Base-by-base conservation (phyloP, 2,113 vertebrate genomes). In the Budorcas taxicolor region DNA sequence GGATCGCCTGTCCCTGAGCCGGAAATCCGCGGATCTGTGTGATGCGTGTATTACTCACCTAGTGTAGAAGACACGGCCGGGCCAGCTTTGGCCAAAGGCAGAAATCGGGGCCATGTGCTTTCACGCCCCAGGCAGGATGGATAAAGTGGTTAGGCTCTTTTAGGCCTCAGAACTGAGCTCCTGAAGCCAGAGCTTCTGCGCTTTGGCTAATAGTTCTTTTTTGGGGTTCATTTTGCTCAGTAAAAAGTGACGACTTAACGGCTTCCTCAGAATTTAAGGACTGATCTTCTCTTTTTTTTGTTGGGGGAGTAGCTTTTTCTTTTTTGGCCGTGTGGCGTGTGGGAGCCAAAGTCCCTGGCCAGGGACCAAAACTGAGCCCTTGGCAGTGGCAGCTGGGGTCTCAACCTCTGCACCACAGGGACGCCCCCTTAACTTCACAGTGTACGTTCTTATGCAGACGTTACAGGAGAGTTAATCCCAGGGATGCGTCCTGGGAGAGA, bases 121-220 rank as follows among this genome's bases (percentile, higher is more conserved):
- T 82, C 50, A 29, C 2, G 16, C 25, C 40, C 67, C 87, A 84
- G 29, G 91, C 15, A 36, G 29, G 57, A 55, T 53, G 71, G 53
- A 55, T 91, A 27, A 71, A 95, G 23, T 81, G 33, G 23, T 40
- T 86, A 64, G 71, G 40, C 50, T 89, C 55, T 53, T 14, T 47
- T 31, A 83, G 81, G 53, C 31, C 47, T 95, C 33, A 87, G 45
- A 95, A 71, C 40, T 67, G 83, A 87, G 23, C 53, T 93, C 62
- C 85, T 94, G 78, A 89, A 88, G 67, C 47, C 84, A 82, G 9
- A 64, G 55, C 88, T 78, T 85, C 7, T 91, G 40, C 7, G 15
- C 25, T 16, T 84, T 88, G 33, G 23, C 23, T 60, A 23, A 31
- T 67, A 45, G 80, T 76, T 90, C 5, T 16, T 84, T 94, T 64